Base-by-base conservation (phyloP, 1,140 invertebrate species). In the Hylyphantes graminicola region DNA sequence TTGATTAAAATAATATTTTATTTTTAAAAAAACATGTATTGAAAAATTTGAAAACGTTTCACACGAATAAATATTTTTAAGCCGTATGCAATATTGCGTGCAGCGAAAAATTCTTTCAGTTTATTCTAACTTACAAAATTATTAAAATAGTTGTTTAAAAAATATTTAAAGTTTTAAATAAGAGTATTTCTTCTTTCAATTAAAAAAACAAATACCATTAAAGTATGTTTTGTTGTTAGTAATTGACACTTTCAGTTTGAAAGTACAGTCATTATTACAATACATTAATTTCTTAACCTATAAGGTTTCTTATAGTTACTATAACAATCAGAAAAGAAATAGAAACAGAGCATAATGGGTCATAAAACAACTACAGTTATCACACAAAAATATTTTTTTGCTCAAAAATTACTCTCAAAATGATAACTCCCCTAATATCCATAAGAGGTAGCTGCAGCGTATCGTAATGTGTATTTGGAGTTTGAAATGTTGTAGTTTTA, bases 361-460 rank as follows among this genome's bases (percentile, higher is more conserved):
- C 68, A 81, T 81, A 81, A 81, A 81, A 81, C 79, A 81, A 81
- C 67, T 21, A 64, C 79, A 67, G 79, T 81, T 81, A 81, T 51
- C 9, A 11, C 48, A 57, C n/a, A 73, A 73, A 21, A 63, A 9
- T 61, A 19, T 77, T 15, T 63, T n/a, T 63, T 81, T 61, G 61
- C 35, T 67, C 8, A 9, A 53, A 63, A 81, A 73, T 81, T 81
- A 81, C 79, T 54, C 21, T 15, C 57, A 73, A 73, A 68, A 73
- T 81, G 79, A 81, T 81, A 81, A 81, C 79, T 48, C 13, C 75
- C 51, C 67, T 63, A 73, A 73, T 73, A 64, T 55, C 63, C 51
- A 73, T 73, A 73, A 70, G 53, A 35, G 17, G 54, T 70, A 80
- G 76, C 67, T 78, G 51, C 73, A 63, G 17, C 19, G 13, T 76